Evolutionary conservation across 2,113 vertebrate genomes (phyloP).

Genomic region (Agelaius tricolor): DNA sequence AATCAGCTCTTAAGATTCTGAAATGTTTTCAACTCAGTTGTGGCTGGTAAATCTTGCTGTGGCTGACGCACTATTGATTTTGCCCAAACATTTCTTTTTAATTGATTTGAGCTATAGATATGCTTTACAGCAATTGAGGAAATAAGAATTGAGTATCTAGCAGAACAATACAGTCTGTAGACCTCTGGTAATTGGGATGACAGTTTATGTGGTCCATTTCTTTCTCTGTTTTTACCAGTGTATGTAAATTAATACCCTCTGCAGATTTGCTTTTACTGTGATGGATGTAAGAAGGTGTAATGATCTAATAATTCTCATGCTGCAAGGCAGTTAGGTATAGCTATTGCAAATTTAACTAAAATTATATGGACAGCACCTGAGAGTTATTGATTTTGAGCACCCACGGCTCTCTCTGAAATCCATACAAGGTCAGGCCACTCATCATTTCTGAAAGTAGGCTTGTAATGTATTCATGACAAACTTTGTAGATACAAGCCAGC

Average conservation of each 20-base stretch:
- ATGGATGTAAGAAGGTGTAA: not conserved
- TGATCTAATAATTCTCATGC: slow-evolving; percentile 26
- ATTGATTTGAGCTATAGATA: not conserved
- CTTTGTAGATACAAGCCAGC: not conserved
- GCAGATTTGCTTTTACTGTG: slow-evolving; percentile 17
- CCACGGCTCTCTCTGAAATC: not conserved
- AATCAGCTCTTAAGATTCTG: not conserved
- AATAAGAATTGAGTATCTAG: not conserved
- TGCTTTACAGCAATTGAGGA: not conserved
- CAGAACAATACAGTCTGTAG: not conserved
- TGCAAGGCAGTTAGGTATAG: not conserved
- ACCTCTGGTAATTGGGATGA: not conserved
- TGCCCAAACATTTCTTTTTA: slow-evolving; percentile 15
- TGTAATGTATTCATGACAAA: not conserved
- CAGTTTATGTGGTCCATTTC: not conserved
- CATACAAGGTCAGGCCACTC: not conserved
- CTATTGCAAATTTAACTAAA: slow-evolving; percentile 1
- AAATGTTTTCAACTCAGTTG: not conserved
- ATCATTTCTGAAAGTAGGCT: not conserved
- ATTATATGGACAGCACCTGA: not conserved
- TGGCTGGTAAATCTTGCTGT: slow-evolving; percentile 15
- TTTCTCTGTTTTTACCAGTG: not conserved
- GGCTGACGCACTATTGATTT: not conserved
- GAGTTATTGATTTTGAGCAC: not conserved
- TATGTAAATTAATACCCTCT: not conserved